These are phyloP conservation scores for Trypoxylon attenuatum DNA, from an alignment of 2,888 invertebrate species.

Conservation along the genomic window DNA sequence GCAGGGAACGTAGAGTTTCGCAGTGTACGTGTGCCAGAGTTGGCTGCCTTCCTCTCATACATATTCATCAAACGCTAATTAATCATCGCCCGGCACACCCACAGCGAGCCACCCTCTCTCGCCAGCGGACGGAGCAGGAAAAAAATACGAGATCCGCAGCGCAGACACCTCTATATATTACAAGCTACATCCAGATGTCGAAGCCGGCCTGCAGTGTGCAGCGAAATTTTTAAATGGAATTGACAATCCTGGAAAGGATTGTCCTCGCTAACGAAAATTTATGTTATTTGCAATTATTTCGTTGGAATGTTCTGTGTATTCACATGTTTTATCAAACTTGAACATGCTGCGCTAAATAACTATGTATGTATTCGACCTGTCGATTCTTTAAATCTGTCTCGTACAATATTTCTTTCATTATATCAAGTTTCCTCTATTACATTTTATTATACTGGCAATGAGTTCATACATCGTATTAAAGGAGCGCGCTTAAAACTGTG, in stretches of 20 bases:
- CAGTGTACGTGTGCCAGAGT: slow-evolving; percentile 43
- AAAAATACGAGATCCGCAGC: slow-evolving; percentile 38
- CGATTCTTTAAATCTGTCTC: no score
- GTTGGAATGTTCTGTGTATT: not conserved
- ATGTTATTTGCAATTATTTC: slow-evolving; percentile 12
- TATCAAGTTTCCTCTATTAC: no score
- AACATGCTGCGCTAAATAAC: no score
- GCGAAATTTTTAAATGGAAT: slow-evolving; percentile 49
- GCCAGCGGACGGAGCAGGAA: slow-evolving; percentile 29
- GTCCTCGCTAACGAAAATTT: slow-evolving; percentile 33
- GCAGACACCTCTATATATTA: slow-evolving; percentile 53
- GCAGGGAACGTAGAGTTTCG: slow-evolving; percentile 49
- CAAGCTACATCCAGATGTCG: slow-evolving; percentile 49
- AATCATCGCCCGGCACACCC: slow-evolving; percentile 71
- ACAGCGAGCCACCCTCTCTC: slow-evolving; percentile 56
- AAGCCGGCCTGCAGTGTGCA: slow-evolving; percentile 22
- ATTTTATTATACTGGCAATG: no score
- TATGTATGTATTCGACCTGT: no score
- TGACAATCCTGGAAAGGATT: slow-evolving; percentile 31
- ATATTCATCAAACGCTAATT: slow-evolving; percentile 75
- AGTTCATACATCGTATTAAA: no score
- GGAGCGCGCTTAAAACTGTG: no score
- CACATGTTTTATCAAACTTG: no score
- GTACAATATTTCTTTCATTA: no score
- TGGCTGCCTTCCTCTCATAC: slow-evolving; percentile 67